Percentiles rank a stretch among this genome's conserved stretches.
Evolutionary conservation across 37 sponge, comb jelly and placozoan genomes (phyloP).

Genomic region (Amphimedon queenslandica): DNA sequence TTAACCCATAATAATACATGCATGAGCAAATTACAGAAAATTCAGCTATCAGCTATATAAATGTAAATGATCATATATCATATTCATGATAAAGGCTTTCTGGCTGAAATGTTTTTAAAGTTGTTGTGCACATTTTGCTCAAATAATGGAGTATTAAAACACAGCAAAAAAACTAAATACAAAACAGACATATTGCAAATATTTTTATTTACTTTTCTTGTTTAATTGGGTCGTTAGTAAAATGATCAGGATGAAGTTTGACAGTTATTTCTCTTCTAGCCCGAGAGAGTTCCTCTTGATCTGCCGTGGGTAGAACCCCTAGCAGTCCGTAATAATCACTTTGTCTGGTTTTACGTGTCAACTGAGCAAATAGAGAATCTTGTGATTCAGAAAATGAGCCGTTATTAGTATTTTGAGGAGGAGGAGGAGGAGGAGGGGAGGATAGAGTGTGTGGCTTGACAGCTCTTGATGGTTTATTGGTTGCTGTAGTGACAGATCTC

Average conservation of each 20-base stretch:
- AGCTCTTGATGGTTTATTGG: too few species aligned
- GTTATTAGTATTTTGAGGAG: too few species aligned
- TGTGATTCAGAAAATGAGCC: too few species aligned
- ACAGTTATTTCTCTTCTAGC: slow-evolving; percentile 60
- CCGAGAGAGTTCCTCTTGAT: slow-evolving; percentile 51
- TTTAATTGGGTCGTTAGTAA: slow-evolving; percentile 25
- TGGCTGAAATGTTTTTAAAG: not conserved
- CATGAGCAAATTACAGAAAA: too few species aligned
- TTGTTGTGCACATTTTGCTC: too few species aligned
- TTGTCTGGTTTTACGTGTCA: not conserved
- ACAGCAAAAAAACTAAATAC: not conserved
- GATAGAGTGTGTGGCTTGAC: too few species aligned
- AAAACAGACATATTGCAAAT: not conserved
- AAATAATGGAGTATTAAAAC: not conserved
- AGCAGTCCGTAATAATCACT: slow-evolving; percentile 79
- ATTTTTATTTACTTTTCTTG: slow-evolving; percentile 27
- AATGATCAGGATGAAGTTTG: slow-evolving; percentile 87
- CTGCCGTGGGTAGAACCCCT: slow-evolving; percentile 48
- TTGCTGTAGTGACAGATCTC: too few species aligned
- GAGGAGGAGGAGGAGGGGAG: too few species aligned
- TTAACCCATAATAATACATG: too few species aligned
- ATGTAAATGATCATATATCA: too few species aligned
- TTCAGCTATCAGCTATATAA: too few species aligned
- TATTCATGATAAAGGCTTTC: too few species aligned
- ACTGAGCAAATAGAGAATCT: not conserved